Evolutionary conservation across 2,888 invertebrate genomes (phyloP).

Genomic region (Stenodera caucasica): DNA sequence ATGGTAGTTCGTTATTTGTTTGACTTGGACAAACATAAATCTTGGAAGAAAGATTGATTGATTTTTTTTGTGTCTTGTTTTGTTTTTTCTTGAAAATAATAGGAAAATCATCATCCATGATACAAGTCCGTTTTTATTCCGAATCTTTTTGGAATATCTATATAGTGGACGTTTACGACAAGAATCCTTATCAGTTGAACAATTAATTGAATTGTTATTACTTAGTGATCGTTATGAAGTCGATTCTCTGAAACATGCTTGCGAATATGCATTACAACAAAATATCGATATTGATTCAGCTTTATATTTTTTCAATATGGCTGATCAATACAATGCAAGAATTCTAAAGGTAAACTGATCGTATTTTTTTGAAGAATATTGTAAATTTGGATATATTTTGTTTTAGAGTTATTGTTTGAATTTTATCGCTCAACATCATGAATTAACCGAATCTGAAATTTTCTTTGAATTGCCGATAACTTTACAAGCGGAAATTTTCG

Average conservation of each 20-base stretch:
- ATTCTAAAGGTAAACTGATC: slow-evolving; percentile 57
- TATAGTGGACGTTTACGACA: slow-evolving; percentile 65
- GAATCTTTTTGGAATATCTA: slow-evolving; percentile 64
- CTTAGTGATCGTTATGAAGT: slow-evolving; percentile 66
- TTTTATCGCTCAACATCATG: slow-evolving; percentile 60
- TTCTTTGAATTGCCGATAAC: slow-evolving; percentile 62
- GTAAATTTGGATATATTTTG: not conserved
- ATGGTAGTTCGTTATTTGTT: not conserved
- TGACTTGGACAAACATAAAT: not conserved
- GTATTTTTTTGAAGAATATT: not conserved
- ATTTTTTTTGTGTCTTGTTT: not conserved
- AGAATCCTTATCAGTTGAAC: slow-evolving; percentile 55
- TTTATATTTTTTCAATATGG: slow-evolving; percentile 65
- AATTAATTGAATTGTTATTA: slow-evolving; percentile 66
- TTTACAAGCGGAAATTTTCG: slow-evolving; percentile 62
- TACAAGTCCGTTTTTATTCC: slow-evolving; percentile 64
- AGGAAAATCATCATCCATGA: slow-evolving; percentile 70
- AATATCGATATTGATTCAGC: slow-evolving; percentile 67
- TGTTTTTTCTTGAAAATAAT: slow-evolving; percentile 15
- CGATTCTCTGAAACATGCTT: slow-evolving; percentile 65
- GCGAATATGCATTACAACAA: slow-evolving; percentile 63
- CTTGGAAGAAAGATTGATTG: not conserved
- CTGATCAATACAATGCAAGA: slow-evolving; percentile 67
- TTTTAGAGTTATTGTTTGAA: slow-evolving; percentile 59
- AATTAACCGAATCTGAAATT: slow-evolving; percentile 59